Evolutionary conservation across 1,140 invertebrate genomes (phyloP).

Genomic region (Globodera rostochiensis): DNA sequence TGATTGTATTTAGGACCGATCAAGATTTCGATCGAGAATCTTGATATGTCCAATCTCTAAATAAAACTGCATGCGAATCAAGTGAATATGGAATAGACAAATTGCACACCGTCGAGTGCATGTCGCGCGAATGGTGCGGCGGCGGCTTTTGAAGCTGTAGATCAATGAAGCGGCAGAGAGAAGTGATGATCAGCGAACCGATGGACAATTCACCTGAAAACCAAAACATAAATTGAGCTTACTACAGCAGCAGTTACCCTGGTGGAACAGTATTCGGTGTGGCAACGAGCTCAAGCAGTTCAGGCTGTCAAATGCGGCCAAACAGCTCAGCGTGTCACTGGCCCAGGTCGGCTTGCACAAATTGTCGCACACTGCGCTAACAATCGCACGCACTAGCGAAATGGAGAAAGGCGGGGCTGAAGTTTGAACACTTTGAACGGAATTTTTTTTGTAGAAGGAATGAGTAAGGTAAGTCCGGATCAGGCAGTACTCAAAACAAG

Average conservation of each 20-base stretch:
- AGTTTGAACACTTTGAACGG: too few relatives aligned
- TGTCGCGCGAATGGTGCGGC: constrained; percentile 90
- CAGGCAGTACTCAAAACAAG: too few relatives aligned
- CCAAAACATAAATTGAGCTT: constrained; percentile 4
- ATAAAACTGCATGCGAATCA: too few relatives aligned
- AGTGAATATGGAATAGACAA: too few relatives aligned
- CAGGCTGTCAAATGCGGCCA: constrained; percentile 61
- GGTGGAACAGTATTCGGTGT: constrained; percentile 53
- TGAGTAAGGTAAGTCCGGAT: too few relatives aligned
- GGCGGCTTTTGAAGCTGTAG: constrained; percentile 93
- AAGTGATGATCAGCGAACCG: constrained; percentile 82
- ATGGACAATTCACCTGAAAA: constrained; percentile 79
- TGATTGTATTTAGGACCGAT: too few relatives aligned
- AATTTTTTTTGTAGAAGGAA: too few relatives aligned
- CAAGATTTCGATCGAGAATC: too few relatives aligned
- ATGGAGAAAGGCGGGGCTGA: constrained; percentile 36
- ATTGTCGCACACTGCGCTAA: constrained; percentile 62
- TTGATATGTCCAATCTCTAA: too few relatives aligned
- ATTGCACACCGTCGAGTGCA: constrained; percentile 82
- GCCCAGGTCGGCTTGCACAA: constrained; percentile 57
- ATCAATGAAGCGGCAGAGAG: constrained; percentile 76
- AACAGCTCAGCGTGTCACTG: constrained; percentile 47
- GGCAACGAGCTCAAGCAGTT: constrained; percentile 56
- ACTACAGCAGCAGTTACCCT: constrained; percentile 39
- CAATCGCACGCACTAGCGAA: constrained; percentile 47